Base-by-base conservation (phyloP, 2,113 vertebrate species). In the Lates calcarifer region DNA sequence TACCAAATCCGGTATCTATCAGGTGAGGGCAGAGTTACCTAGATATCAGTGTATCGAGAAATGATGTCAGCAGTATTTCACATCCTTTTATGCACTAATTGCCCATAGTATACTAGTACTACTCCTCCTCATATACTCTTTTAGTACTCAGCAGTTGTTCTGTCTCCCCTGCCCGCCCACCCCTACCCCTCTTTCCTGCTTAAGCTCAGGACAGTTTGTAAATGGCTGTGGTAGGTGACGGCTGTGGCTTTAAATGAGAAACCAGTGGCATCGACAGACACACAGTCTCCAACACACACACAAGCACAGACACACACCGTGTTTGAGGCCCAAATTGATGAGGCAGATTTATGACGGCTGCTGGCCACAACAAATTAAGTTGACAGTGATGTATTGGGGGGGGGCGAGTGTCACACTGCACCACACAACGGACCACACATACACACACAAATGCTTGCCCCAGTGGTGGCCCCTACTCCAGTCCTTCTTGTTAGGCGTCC, bases 331-430 rank as follows among this genome's bases (percentile, higher is more conserved):
- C 94, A 95, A 96, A 96, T 94, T 94, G 97, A 97, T 96, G 97
- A 96, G 96, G 96, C 96, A 97, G 97, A 96, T 98, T 97, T 96
- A 97, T 96, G 96, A 96, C 87, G 93, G 96, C 96, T 96, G 95
- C 97, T 97, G 96, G 96, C 97, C 96, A 97, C 96, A 96, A 96
- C 96, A 96, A 96, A 97, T 97, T 96, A 98, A 97, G 96, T 94
- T 97, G 97, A 98, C 97, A 96, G 96, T 97, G 97, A 98, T 96
- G 95, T 96, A 97, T 97, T 96, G 94, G 96, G 92, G 95, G 96
- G 93, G 95, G 94, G 45, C 88, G 93, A 94, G 96, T 94, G 94
- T 96, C 96, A 90, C 70, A 90, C 94, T 94, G 96, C 96, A 95
- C 96, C 95, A n/a, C n/a, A n/a, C n/a, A 94, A 93, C 79, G 90